Base-by-base conservation (phyloP, 2,888 invertebrate genomes). In the Cheilosia variabilis region DNA sequence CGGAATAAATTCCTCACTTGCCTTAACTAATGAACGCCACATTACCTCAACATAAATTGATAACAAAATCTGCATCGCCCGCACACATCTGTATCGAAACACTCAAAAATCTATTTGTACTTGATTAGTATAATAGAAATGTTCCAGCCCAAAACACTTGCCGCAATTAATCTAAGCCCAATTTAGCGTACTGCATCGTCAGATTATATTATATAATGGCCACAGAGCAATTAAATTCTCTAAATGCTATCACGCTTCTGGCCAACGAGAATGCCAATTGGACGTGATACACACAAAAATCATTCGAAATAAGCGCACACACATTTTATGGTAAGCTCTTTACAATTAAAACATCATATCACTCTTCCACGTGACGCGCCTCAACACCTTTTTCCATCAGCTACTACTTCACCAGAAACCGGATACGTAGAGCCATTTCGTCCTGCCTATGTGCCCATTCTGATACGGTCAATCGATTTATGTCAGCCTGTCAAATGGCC, bases 301-400 rank as follows among this genome's bases (percentile, higher is more conserved):
- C 19, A 7, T 31, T 31, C 34, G 22, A 52, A 58, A 60, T 60
- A 80, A 47, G 34, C 45, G 19, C 4, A 6, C 27, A 27, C 27
- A 22, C 47, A 58, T 58, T 60, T 37, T 19, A 60, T 69, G 58
- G 58, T 34, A 19, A 53, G 47, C 45, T 58, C 65, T 65, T 71
- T 60, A 71, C 71, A 76, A 82, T 82, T 82, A 77, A 65, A 82
- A 65, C 71, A 76, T 57, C 52, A 57, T 63, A 69, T 45, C 58
- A 57, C 41, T 43, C 31, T 60, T 71, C 58, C 63, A 37, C 53
- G 41, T 63, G 50, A 68, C 24, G 45, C 19, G 47, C 65, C 63
- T 57, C 41, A 55, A 60, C 52, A 72, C 60, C 41, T 58, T 34
- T 9, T 34, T 9, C 15, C 41, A 13, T 13, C 52, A n/a, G 9